Evolutionary conservation across 2,888 invertebrate species (phyloP).

Genomic region (Pammene aurita): DNA sequence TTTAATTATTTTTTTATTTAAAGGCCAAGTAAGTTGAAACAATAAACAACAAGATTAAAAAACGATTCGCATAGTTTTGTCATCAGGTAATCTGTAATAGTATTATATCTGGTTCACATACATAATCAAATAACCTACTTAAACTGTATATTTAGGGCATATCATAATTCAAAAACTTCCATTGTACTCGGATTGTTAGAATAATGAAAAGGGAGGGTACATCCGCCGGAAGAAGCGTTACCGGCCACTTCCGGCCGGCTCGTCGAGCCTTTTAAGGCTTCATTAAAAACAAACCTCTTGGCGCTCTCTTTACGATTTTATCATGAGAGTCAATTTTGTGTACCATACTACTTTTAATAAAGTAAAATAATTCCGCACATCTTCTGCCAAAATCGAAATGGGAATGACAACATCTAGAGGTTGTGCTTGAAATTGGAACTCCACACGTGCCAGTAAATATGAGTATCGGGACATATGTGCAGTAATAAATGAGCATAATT

Average conservation of each 20-base stretch:
- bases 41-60: too few species aligned
- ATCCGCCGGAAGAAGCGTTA: conserved; percentile 45
- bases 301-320: not conserved
- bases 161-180: conserved; percentile 47
- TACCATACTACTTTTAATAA: not conserved
- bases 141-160: conserved; percentile 19
- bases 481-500: too few species aligned
- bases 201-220: conserved; percentile 46
- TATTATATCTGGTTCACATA: too few species aligned
- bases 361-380: not conserved
- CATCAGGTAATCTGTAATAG: too few species aligned
- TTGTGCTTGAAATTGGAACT: too few species aligned
- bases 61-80: too few species aligned
- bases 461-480: too few species aligned
- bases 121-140: not conserved
- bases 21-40: too few species aligned
- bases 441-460: too few species aligned
- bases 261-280: conserved; percentile 43
- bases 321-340: not conserved
- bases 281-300: conserved; percentile 30
- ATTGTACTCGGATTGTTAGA: conserved; percentile 46
- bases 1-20: too few species aligned
- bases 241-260: conserved; percentile 47
- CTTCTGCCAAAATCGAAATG: too few species aligned
- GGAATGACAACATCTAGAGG: too few species aligned